These are phyloP conservation scores for Drosophila kikkawai DNA, from an alignment of 1,140 invertebrate species.

Conservation along the genomic window DNA sequence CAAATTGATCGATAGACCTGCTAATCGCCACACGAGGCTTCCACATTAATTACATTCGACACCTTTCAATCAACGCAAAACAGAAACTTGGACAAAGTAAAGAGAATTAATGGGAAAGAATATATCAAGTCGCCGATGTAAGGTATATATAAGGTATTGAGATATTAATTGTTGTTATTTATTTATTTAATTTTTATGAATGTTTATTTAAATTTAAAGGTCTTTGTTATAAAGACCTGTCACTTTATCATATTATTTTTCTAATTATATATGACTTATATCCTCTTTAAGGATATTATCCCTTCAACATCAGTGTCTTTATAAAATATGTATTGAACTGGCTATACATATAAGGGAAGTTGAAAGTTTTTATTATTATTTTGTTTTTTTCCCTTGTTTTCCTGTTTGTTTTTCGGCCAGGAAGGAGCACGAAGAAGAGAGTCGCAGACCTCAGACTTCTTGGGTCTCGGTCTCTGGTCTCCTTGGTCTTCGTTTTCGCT, in stretches of 20 bases:
- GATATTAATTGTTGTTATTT: background rate
- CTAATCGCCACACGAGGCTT: conserved; percentile 26
- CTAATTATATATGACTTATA: background rate
- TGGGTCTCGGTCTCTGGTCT: conserved; percentile 1
- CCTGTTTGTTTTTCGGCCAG: conserved; percentile 33
- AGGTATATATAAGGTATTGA: background rate
- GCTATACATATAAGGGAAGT: background rate
- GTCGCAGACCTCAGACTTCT: conserved; percentile 37
- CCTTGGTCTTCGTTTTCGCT: conserved; percentile 28
- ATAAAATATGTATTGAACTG: conserved; percentile 1
- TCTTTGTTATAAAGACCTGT: no score
- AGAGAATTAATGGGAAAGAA: background rate
- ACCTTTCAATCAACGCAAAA: conserved; percentile 29
- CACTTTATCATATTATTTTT: background rate
- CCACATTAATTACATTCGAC: conserved; percentile 19
- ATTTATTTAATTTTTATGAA: no score
- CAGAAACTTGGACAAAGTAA: background rate
- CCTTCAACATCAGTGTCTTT: background rate
- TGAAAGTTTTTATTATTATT: conserved; percentile 5
- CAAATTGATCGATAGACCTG: conserved; percentile 30
- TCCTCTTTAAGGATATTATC: background rate
- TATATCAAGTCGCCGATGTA: background rate
- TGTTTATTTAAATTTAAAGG: no score
- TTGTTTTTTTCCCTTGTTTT: conserved; percentile 26
- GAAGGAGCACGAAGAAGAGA: conserved; percentile 8